Conservation (phyloP, 2,888 invertebrate genomes). For the Nipponacmea schrenckii region DNA sequence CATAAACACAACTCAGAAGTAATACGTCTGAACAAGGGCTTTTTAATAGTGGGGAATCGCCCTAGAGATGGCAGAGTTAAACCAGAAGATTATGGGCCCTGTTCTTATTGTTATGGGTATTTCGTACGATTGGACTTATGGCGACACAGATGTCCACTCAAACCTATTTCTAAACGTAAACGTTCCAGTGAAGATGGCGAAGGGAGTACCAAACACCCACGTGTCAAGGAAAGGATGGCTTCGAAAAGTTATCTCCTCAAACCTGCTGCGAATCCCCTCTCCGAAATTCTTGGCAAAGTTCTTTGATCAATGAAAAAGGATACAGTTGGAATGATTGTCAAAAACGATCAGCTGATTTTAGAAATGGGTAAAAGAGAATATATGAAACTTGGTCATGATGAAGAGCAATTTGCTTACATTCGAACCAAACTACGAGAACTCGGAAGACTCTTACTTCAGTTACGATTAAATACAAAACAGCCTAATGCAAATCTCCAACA, state of each 20-base stretch:
- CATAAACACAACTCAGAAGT: no score
- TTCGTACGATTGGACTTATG: no score
- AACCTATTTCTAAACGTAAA: neutral
- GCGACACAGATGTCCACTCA: neutral
- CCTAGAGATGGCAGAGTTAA: neutral
- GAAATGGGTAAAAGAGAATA: neutral
- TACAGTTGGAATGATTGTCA: neutral
- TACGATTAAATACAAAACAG: neutral
- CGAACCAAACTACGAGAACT: no score
- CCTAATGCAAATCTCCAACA: neutral
- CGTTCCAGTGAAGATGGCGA: no score
- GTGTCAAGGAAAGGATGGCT: neutral
- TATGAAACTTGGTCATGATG: neutral
- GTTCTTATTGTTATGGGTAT: slow-evolving; percentile 3
- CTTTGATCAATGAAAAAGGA: neutral
- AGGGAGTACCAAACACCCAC: no score
- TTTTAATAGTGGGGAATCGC: neutral
- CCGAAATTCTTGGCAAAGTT: no score
- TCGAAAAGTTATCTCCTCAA: neutral
- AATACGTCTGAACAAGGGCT: no score
- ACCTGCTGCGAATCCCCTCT: no score
- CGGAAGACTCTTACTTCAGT: no score
- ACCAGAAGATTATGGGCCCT: neutral
- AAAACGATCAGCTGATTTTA: neutral
- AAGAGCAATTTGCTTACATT: no score